phyloP scores from a whole-genome alignment of 2,113 vertebrate species.

The Mionectes macconnelli region DNA sequence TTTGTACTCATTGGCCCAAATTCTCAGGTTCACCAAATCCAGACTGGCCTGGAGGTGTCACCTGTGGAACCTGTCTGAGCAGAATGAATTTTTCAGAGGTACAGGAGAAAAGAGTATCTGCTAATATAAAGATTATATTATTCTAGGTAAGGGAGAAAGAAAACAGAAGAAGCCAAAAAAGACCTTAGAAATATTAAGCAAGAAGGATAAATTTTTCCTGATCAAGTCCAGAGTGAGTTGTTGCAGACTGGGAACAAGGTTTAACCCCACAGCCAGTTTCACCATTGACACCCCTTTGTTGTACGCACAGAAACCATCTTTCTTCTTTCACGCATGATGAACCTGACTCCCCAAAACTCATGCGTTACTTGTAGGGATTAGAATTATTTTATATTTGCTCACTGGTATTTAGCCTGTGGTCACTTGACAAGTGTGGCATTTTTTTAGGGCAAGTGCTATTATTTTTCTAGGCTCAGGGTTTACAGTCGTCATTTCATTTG shows the following conservation, averaged over 20 bases:
- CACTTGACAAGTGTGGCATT: slow-evolving; percentile 48
- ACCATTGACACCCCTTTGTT: neutral
- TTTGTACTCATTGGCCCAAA: neutral
- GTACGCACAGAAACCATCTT: neutral
- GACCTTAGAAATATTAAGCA: neutral
- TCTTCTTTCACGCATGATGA: neutral
- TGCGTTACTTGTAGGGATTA: neutral
- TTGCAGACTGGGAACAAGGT: neutral
- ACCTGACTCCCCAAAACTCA: neutral
- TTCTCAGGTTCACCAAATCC: neutral
- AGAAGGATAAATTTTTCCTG: neutral
- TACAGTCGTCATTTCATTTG: slow-evolving; percentile 73
- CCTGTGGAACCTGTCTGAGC: neutral
- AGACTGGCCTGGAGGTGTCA: neutral
- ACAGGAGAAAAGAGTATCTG: neutral
- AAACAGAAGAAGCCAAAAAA: neutral
- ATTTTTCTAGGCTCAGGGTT: slow-evolving; percentile 68
- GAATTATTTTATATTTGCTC: neutral
- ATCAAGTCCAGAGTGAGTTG: neutral
- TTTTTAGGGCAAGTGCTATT: slow-evolving; percentile 53
- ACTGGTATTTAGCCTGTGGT: slow-evolving; percentile 20
- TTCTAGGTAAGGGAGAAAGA: neutral
- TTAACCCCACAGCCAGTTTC: neutral
- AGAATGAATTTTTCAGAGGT: neutral
- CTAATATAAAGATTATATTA: neutral